Evolutionary conservation across 2,888 invertebrate species (phyloP), one percentile per base, ranked within the genome.

Genomic region (Synanthedon vespiformis): DNA sequence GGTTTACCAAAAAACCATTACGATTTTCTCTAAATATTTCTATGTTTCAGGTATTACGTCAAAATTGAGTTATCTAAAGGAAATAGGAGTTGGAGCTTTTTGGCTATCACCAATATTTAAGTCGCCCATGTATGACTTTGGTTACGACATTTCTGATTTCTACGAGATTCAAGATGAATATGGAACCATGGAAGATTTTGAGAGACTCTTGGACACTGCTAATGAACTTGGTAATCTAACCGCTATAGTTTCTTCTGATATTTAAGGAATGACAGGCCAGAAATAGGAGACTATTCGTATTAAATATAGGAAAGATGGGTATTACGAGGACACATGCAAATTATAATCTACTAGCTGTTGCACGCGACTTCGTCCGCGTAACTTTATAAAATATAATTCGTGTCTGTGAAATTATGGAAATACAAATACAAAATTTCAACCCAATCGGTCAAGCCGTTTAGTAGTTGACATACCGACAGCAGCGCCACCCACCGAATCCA

Each of bases 51-150:
- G 92, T 50, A 89, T 92, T 48, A 88, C 88, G 4, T 87, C 88
- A 22, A 90, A 89, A 67, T 68, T 92, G 53, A 83, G 89, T 49
- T 91, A 94, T 62, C 80, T 95, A 54, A 89, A 89, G 52, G 90
- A 91, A 44, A 68, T 92, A 6, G 92, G 92, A 8, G 89, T 92
- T 13, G 89, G 88, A 0, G 91, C 92, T 4, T 87, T 94, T 41
- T 94, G 94, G 93, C 65, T 95, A 10, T 93, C 92, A 52, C 94
- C 95, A 0, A 91, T 95, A 61, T 88, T 82, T 61, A 82, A 88
- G 57, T 93, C 93, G 0, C 94, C 94, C 0, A 93, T 93, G 93
- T 89, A 89, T 11, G 95, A 95, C 70, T 93, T 93, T 67, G 95
- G 95, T 2, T 95, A 95, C 63, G 95, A 95, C 66, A 91, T 95